A percentile compares a stretch with the other conserved stretches of the same genome.
Evolutionary conservation across 2,888 invertebrate species (phyloP).

Genomic region (Uropetala carovei): DNA sequence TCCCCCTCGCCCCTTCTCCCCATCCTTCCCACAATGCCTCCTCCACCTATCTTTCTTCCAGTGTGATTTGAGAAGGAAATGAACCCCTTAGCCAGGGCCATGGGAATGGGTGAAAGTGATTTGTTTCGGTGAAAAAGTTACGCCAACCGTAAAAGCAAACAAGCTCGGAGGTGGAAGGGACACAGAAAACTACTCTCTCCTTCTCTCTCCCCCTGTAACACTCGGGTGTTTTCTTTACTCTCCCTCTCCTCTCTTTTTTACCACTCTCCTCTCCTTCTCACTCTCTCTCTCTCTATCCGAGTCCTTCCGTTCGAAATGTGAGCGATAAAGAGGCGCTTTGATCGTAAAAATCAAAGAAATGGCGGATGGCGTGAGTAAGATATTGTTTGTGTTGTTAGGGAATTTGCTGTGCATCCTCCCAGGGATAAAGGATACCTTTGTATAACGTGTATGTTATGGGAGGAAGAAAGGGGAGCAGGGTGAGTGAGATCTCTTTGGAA

Average conservation of each 20-base stretch:
- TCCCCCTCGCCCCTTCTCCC: background rate
- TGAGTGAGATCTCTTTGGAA: no score
- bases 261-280: background rate
- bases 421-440: background rate
- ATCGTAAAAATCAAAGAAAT: background rate
- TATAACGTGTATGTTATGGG: background rate
- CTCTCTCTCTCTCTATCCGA: background rate
- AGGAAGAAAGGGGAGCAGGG: background rate
- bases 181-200: background rate
- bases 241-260: background rate
- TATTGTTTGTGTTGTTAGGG: conserved; percentile 5
- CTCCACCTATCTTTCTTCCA: background rate
- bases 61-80: conserved; percentile 26
- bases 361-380: background rate
- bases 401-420: background rate
- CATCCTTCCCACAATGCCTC: no score
- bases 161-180: conserved; percentile 2
- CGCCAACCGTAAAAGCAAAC: conserved; percentile 28
- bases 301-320: background rate
- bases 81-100: background rate
- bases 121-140: conserved; percentile 29
- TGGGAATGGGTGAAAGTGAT: conserved; percentile 29
- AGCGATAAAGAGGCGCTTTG: conserved; percentile 16
- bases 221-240: background rate
- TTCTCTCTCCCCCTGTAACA: no score